Conservation (phyloP, 2,113 vertebrate genomes). For the Tringa solitaria region DNA sequence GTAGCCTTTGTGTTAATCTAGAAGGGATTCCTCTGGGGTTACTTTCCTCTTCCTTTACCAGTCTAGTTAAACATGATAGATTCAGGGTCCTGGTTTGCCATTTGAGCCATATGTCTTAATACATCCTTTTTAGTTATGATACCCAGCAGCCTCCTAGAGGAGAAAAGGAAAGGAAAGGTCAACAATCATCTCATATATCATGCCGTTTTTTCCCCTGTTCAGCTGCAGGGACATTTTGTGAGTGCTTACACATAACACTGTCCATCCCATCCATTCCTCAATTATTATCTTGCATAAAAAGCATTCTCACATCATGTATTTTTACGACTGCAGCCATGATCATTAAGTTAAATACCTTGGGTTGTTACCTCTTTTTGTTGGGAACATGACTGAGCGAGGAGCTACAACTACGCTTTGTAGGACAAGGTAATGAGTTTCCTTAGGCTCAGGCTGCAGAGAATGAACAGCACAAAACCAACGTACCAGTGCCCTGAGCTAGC, state of each 20-base stretch:
- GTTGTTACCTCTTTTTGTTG: neutral
- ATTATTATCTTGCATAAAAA: neutral
- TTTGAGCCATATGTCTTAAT: conserved; percentile 97
- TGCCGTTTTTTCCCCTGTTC: neutral
- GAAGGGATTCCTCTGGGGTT: conserved; percentile 45
- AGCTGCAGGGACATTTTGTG: neutral
- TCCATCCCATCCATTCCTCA: neutral
- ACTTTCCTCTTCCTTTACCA: conserved; percentile 30
- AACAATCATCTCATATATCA: conserved; percentile 1
- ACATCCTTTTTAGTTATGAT: conserved; percentile 97
- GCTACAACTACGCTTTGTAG: neutral
- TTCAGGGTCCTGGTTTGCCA: conserved; percentile 99
- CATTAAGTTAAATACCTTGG: neutral
- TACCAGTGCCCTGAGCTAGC: neutral
- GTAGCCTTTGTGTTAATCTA: conserved; percentile 50
- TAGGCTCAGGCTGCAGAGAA: neutral
- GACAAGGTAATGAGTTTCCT: neutral
- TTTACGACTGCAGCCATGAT: neutral
- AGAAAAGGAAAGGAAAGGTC: conserved; percentile 55
- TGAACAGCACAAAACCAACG: neutral
- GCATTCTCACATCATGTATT: neutral
- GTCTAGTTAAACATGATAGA: conserved; percentile 97
- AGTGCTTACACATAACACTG: neutral
- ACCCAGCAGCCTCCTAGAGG: conserved; percentile 80
- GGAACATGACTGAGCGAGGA: neutral